Base-by-base conservation (phyloP, 2,888 invertebrate species). In the Carpatolechia fugitivella region DNA sequence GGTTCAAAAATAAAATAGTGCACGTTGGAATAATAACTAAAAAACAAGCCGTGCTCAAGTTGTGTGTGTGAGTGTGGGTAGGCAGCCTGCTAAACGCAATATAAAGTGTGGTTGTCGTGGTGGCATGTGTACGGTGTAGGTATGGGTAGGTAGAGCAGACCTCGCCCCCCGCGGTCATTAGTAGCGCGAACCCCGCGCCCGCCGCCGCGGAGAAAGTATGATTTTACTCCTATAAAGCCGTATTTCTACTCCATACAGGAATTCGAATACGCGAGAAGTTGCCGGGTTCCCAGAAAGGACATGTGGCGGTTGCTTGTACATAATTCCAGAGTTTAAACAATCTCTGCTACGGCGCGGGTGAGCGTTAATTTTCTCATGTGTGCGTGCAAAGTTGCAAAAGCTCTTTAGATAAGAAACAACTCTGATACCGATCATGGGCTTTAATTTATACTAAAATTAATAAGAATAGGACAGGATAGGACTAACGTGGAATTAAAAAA, bases 171-270 rank as follows among this genome's bases (percentile, higher is more conserved):
- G 90, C 90, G 85, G 90, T 90, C 91, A 91, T 91, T 91, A 91
- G 90, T 78, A 73, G 79, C 81, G 74, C 78, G 69, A 66, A 80
- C 81, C 80, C 82, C 82, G 66, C 80, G 69, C 80, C 80, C 78
- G 80, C 72, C 78, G 80, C 72, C 77, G 81, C 62, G 79, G 89
- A 88, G 89, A 90, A 90, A 90, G 89, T 90, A 89, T 88, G 90
- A 90, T 89, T 90, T 89, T 89, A 86, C 88, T 89, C 89, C 87
- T 85, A 89, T 89, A 90, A 90, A 89, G 88, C 88, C 85, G 89
- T 88, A 90, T 89, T 90, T 88, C 90, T 88, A 89, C 89, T 89
- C 82, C 88, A 89, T 88, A 89, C 86, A 87, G 89, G 87, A 88
- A 90, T 90, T 87, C 85, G 85, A 89, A 85, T 85, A 82, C 82